Evolutionary conservation across 2,888 invertebrate species (phyloP).

Genomic region (Pristionchus entomophagus): DNA sequence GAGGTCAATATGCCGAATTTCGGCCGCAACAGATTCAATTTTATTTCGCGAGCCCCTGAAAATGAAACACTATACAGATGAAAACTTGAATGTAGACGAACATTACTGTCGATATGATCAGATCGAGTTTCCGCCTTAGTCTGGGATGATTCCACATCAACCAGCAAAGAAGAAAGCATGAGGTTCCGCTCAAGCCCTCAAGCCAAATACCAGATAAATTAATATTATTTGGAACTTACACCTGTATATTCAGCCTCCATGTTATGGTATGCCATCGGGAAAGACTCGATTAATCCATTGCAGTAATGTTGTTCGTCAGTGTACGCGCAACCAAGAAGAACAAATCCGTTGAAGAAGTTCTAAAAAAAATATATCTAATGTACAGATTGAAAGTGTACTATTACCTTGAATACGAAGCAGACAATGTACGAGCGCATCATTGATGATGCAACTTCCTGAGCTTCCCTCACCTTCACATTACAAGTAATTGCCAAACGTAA

Average conservation of each 20-base stretch:
- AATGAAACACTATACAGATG: no score
- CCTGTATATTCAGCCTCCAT: background rate
- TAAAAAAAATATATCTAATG: background rate
- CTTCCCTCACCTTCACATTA: background rate
- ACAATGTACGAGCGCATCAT: background rate
- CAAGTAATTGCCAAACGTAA: background rate
- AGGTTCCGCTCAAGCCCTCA: background rate
- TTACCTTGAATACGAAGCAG: background rate
- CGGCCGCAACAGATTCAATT: no score
- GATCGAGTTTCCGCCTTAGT: background rate
- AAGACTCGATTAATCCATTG: no score
- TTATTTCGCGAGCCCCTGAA: no score
- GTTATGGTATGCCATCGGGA: background rate
- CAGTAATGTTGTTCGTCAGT: background rate
- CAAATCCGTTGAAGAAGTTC: background rate
- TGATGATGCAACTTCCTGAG: background rate
- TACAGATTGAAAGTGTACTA: accelerated
- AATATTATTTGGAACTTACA: no score
- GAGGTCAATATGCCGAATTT: no score
- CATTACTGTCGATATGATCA: background rate
- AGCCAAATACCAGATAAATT: background rate
- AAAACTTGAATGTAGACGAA: no score
- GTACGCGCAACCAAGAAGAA: background rate
- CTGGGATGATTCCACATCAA: background rate
- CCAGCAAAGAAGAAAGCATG: background rate